phyloP scores from a whole-genome alignment of 2,888 invertebrate species.

The Axea sp. region DNA sequence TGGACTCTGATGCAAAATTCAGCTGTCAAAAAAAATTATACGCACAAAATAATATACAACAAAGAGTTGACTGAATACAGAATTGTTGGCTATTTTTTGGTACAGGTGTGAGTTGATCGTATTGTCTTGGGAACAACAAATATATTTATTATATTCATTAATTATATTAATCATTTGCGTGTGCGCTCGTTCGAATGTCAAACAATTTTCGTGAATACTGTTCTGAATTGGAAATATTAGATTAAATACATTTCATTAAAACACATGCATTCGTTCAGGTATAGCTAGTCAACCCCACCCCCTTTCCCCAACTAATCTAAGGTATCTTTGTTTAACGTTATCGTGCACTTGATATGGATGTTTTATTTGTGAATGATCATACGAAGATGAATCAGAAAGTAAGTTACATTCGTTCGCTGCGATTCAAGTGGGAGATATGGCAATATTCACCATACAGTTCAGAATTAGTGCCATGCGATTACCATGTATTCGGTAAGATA shows the following conservation, averaged over 20 bases:
- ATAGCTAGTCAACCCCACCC: constrained; percentile 24
- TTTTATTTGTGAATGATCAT: constrained; percentile 34
- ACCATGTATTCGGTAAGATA: too few species aligned
- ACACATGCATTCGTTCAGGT: constrained; percentile 24
- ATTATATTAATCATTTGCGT: constrained; percentile 6
- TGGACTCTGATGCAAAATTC: constrained; percentile 10
- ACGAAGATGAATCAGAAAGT: too few species aligned
- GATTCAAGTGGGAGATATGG: too few species aligned
- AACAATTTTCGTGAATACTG: constrained; percentile 30
- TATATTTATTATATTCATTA: constrained; percentile 28
- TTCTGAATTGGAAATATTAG: constrained; percentile 20
- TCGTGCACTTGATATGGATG: constrained; percentile 61
- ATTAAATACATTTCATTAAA: constrained; percentile 43
- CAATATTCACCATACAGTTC: too few species aligned
- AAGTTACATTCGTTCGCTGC: too few species aligned
- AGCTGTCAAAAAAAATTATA: too few species aligned
- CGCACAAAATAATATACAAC: not conserved
- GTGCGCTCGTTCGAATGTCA: constrained; percentile 14
- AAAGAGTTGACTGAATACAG: constrained; percentile 1
- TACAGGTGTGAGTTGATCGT: constrained; percentile 51
- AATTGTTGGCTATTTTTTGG: constrained; percentile 25
- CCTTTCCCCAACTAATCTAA: constrained; percentile 35
- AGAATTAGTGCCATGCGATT: too few species aligned
- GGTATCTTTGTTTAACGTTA: constrained; percentile 28
- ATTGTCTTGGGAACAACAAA: constrained; percentile 55